Conservation (phyloP, 2,797 vertebrate genomes). For the Alosa sapidissima region DNA sequence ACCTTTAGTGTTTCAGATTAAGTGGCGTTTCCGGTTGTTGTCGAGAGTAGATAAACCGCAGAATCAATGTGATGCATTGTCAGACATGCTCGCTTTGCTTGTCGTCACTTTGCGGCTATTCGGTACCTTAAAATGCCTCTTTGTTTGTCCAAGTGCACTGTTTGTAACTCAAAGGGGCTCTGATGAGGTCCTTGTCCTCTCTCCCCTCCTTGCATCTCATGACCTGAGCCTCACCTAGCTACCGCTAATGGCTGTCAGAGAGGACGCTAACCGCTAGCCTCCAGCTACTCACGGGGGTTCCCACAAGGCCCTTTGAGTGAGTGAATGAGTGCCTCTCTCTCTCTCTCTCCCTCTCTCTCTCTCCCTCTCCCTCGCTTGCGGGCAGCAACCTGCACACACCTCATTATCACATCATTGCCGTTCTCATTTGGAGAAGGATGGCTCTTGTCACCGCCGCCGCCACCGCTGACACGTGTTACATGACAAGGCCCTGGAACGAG, state of each 20-base stretch:
- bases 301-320: background rate
- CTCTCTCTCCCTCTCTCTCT: background rate
- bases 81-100: background rate
- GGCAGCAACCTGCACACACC: conserved; percentile 29
- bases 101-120: conserved; percentile 4
- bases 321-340: conserved; percentile 15
- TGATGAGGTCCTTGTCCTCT: background rate
- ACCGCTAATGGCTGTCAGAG: background rate
- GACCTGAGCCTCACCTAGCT: background rate
- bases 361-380: conserved; percentile 18
- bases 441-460: background rate
- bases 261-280: conserved; percentile 12
- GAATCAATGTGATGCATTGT: background rate
- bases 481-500: background rate
- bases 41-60: background rate
- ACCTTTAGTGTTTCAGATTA: background rate
- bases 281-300: background rate
- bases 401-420: conserved; percentile 45
- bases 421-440: conserved; percentile 42
- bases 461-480: background rate
- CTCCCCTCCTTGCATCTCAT: background rate
- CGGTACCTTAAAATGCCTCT: background rate
- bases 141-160: background rate
- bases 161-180: background rate
- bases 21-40: background rate